phyloP scores from a whole-genome alignment of 2,888 invertebrate species.

The Chelonus formosanus region DNA sequence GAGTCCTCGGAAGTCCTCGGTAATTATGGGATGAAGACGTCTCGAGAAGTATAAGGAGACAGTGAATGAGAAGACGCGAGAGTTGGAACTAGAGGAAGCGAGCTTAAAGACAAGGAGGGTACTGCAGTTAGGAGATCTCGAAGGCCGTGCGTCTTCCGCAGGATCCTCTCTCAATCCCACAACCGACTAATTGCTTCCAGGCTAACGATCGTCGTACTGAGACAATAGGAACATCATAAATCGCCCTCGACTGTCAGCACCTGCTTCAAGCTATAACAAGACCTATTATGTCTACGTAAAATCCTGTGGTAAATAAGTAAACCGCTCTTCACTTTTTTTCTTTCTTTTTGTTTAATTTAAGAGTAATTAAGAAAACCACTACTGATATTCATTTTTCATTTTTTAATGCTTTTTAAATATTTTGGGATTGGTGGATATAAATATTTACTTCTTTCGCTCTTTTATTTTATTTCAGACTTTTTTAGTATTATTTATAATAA shows the following conservation, averaged over 20 bases:
- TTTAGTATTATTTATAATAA: no score
- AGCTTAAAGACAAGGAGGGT: background rate
- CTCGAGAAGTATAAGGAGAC: constrained; percentile 27
- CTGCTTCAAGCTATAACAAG: constrained; percentile 20
- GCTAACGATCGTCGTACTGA: constrained; percentile 37
- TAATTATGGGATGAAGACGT: constrained; percentile 46
- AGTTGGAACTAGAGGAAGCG: constrained; percentile 13
- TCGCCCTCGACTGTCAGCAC: constrained; percentile 21
- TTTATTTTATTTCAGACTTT: no score
- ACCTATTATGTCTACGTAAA: constrained; percentile 2
- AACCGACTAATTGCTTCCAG: constrained; percentile 42
- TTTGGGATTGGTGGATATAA: no score
- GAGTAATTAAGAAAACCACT: no score
- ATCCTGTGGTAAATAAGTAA: no score
- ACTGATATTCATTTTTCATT: no score
- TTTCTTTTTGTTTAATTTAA: no score
- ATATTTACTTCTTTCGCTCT: no score
- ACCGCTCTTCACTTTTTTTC: no score
- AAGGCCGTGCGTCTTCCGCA: constrained; percentile 35
- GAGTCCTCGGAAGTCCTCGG: constrained; percentile 35
- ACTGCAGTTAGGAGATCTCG: constrained; percentile 1
- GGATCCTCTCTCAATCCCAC: constrained; percentile 31
- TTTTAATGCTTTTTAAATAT: no score
- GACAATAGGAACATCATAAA: constrained; percentile 36
- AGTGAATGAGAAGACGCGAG: background rate